A percentile compares a stretch with the other conserved stretches of the same genome.
Evolutionary conservation across 1,140 invertebrate species (phyloP).

Genomic region (Lethrus apterus): DNA sequence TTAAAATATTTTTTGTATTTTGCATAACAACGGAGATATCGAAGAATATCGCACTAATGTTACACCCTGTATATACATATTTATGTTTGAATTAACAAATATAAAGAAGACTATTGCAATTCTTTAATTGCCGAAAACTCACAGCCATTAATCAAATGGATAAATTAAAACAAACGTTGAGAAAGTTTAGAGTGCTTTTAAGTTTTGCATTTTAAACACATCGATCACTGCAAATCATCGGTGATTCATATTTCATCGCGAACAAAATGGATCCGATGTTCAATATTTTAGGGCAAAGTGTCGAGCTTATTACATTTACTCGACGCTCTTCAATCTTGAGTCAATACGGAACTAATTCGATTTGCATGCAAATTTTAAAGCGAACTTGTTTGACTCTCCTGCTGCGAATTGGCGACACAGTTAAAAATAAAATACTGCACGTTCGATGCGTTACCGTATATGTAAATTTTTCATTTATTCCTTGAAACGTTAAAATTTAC

Average conservation of each 20-base stretch:
- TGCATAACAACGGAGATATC: too few relatives aligned
- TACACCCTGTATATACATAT: too few relatives aligned
- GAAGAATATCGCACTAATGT: too few relatives aligned
- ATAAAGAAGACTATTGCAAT: too few relatives aligned
- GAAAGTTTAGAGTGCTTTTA: slow-evolving; percentile 10
- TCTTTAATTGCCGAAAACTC: too few relatives aligned
- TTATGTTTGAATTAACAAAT: too few relatives aligned
- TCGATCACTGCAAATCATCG: slow-evolving; percentile 16
- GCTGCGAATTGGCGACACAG: too few relatives aligned
- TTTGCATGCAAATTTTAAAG: slow-evolving; percentile 25
- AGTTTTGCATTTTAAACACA: slow-evolving; percentile 13
- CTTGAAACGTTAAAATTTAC: not conserved
- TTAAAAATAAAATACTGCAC: not conserved
- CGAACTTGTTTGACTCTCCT: slow-evolving; percentile 12
- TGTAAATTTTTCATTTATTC: not conserved
- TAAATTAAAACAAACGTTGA: too few relatives aligned
- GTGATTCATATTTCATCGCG: slow-evolving; percentile 17
- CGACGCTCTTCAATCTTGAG: slow-evolving; percentile 18
- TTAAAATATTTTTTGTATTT: too few relatives aligned
- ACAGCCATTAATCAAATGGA: too few relatives aligned
- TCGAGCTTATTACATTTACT: slow-evolving; percentile 17
- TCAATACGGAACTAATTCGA: slow-evolving; percentile 28
- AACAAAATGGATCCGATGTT: slow-evolving; percentile 15
- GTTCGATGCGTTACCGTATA: not conserved
- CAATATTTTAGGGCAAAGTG: slow-evolving; percentile 14